Evolutionary conservation across 2,888 invertebrate species (phyloP), one percentile per base, ranked within the genome.

Genomic region (Sinopyrophorus schimmeli): DNA sequence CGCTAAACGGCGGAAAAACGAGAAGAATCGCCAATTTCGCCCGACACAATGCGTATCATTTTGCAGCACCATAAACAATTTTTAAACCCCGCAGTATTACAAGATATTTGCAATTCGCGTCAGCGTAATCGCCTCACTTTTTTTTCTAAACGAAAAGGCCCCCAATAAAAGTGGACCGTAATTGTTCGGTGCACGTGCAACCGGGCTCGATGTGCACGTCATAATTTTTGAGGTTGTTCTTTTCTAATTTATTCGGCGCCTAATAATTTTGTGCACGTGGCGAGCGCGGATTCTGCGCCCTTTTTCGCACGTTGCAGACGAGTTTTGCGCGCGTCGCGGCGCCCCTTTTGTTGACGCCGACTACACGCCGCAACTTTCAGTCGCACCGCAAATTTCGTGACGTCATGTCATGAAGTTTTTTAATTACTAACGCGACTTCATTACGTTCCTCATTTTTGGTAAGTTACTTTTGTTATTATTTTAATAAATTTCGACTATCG

Each of bases 391-490:
- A 18, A 37, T 28, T 20, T 35, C 47, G 43, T 47, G 47, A 52
- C 52, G 49, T 53, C 49, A 52, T 47, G 49, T 53, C 49, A 41
- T 16, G 21, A n/a, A 12, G 30, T 32, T 14, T 5, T 31, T 20
- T 11, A 9, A 18, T 20, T 18, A 12, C 7, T 32, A 32, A 32
- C 9, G 32, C 20, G 32, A 11, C 11, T 11, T 16, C 3, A 11
- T 32, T 32, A 32, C 32, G 32, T 16, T 18, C 5, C 32, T 7
- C 11, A 32, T n/a, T n/a, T 32, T 17, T 9, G 32, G 32, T 32
- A 20, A 32, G 32, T 18, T 6, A 9, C 4, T 1, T 21, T 21
- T 18, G 4, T 18, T 4, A 4, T 6, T 18, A 5, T 18, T 18
- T 18, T 18, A 4, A 18, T 5, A 18, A 18, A 18, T 5, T 18